Conservation (phyloP, 92 coral and sea anemone genomes). For the Zoanthus solanderi region DNA sequence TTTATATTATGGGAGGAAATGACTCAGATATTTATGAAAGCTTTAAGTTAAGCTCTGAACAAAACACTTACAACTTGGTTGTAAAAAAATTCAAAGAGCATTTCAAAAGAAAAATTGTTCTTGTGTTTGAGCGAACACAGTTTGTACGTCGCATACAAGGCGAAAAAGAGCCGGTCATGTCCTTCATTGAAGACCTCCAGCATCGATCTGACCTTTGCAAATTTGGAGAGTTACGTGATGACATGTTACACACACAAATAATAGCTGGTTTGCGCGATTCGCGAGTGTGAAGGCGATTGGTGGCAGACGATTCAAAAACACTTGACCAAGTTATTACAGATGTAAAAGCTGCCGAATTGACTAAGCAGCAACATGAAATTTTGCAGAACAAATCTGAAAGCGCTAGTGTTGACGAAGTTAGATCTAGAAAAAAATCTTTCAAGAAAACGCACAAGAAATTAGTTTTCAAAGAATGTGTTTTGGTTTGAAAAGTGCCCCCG, state of each 20-base stretch:
- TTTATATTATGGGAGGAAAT: not conserved
- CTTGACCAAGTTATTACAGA: constrained; percentile 50
- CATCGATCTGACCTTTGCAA: constrained; percentile 5
- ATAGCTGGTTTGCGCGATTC: constrained; percentile 46
- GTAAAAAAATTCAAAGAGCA: not conserved
- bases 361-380: constrained; percentile 55
- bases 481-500: constrained; percentile 44
- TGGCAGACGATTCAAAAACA: constrained; percentile 49
- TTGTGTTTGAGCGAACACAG: not conserved
- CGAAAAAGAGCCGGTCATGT: constrained; percentile 37
- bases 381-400: constrained; percentile 39
- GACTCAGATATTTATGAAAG: not conserved
- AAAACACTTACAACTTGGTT: not conserved
- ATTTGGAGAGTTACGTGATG: constrained; percentile 48
- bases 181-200: constrained; percentile 35
- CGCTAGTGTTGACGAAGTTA: constrained; percentile 17
- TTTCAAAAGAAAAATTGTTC: not conserved
- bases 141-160: constrained; percentile 19
- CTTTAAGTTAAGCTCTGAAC: not conserved
- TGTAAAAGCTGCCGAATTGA: constrained; percentile 33
- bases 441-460: not conserved
- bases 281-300: constrained; percentile 43
- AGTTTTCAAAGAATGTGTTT: constrained; percentile 31
- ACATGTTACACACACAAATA: constrained; percentile 50
- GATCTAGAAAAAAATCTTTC: not conserved